phyloP scores from a whole-genome alignment of 2,113 vertebrate genomes.

The Deroptyus accipitrinus region DNA sequence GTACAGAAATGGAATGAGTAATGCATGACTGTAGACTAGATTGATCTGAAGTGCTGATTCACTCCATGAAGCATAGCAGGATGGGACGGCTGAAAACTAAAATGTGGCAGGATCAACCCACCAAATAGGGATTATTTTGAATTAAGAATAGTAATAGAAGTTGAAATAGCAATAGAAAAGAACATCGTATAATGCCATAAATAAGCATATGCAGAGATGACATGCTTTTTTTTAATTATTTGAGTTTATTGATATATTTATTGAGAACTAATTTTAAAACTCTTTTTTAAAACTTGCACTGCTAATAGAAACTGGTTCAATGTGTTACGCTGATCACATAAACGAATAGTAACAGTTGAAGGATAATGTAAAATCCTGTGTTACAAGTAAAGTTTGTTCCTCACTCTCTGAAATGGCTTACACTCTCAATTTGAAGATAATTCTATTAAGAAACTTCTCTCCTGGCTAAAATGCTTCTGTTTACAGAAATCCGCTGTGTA shows the following conservation, averaged over 20 bases:
- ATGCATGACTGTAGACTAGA: neutral
- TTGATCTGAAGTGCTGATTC: neutral
- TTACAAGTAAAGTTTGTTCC: neutral
- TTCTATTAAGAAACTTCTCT: neutral
- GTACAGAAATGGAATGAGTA: neutral
- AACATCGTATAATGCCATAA: neutral
- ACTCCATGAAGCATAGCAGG: neutral
- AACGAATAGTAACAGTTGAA: neutral
- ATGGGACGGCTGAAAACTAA: neutral
- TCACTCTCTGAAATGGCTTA: neutral
- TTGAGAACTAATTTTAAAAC: neutral
- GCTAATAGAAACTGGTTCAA: neutral
- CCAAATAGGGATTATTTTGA: neutral
- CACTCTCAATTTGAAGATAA: neutral
- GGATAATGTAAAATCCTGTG: neutral
- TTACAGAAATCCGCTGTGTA: neutral
- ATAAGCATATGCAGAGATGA: neutral
- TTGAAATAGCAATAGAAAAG: neutral
- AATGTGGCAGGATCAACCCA: neutral
- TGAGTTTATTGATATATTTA: neutral
- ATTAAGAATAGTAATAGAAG: neutral
- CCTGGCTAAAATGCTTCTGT: neutral
- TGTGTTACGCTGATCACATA: neutral
- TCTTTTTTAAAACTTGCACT: neutral
- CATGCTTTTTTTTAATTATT: neutral